Evolutionary conservation across 1,140 invertebrate genomes (phyloP).

Genomic region (Drosophila kohkoa): DNA sequence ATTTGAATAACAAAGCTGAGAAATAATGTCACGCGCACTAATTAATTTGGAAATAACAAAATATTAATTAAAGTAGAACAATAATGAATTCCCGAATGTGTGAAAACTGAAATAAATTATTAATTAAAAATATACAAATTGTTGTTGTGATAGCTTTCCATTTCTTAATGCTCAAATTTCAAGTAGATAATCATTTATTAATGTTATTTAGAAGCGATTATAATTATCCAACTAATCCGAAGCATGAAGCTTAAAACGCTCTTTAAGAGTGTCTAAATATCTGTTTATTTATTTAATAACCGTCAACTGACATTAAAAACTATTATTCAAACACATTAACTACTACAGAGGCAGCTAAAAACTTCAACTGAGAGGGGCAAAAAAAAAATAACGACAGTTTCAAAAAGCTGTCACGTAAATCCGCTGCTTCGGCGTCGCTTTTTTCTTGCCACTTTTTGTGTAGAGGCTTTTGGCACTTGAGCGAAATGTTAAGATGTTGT

Average conservation of each 20-base stretch:
- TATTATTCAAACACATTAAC: constrained; percentile 69
- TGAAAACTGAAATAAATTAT: too few species aligned
- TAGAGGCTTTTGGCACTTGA: constrained; percentile 27
- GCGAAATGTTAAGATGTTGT: constrained; percentile 28
- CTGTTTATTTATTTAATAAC: constrained; percentile 76
- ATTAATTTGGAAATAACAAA: not conserved
- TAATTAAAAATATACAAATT: too few species aligned
- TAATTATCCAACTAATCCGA: constrained; percentile 1
- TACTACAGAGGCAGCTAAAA: constrained; percentile 1
- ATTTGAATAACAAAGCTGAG: not conserved
- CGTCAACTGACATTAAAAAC: constrained; percentile 72
- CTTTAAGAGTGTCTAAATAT: constrained; percentile 50
- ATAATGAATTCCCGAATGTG: not conserved
- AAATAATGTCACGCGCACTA: not conserved
- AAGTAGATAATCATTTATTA: not conserved
- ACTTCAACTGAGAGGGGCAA: constrained; percentile 2
- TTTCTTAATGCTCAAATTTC: not conserved
- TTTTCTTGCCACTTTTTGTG: constrained; percentile 33
- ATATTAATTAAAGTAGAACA: not conserved
- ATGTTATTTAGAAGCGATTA: not conserved
- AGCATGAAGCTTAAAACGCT: not conserved
- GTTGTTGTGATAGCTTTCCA: too few species aligned
- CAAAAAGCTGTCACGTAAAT: constrained; percentile 61
- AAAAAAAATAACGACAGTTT: constrained; percentile 16
- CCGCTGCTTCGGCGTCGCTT: constrained; percentile 29